Conservation (phyloP, 2,797 vertebrate species). For the Alcedo atthis region DNA sequence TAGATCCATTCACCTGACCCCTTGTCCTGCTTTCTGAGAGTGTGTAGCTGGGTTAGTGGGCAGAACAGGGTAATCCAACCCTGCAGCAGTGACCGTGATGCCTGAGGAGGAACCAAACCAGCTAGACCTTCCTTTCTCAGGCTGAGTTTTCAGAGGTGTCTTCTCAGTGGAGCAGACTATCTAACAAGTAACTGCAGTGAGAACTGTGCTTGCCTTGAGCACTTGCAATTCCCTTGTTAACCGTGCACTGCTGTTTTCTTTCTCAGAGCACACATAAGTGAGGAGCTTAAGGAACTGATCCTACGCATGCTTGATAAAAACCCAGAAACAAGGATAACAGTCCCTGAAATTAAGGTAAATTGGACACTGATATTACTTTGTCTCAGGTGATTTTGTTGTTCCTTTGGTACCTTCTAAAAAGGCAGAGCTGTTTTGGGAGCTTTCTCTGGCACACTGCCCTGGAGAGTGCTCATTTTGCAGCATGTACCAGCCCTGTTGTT, state of each 20-base stretch:
- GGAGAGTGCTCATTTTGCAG: neutral
- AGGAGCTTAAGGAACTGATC: constrained; percentile 88
- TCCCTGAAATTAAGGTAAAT: constrained; percentile 94
- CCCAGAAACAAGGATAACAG: constrained; percentile 90
- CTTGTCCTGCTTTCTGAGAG: neutral
- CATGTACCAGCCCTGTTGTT: neutral
- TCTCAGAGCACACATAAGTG: constrained; percentile 81
- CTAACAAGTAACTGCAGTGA: neutral
- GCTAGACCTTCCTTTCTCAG: neutral
- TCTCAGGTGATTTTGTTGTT: neutral
- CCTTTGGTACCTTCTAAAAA: neutral
- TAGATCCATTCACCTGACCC: neutral
- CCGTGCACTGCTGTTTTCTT: neutral
- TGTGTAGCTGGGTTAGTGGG: neutral
- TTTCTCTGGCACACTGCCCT: neutral
- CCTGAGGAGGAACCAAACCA: neutral
- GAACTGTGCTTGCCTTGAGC: neutral
- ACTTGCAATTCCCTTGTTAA: neutral
- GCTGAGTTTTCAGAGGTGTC: neutral
- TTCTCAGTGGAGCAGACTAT: neutral
- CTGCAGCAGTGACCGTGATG: rapidly evolving
- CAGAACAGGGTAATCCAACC: neutral
- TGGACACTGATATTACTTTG: neutral
- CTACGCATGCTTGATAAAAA: constrained; percentile 94
- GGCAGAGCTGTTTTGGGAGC: constrained; percentile 10